Evolutionary conservation across 2,797 vertebrate genomes (phyloP), one percentile per base, ranked within the genome.

Genomic region (Arctocebus calabarensis): DNA sequence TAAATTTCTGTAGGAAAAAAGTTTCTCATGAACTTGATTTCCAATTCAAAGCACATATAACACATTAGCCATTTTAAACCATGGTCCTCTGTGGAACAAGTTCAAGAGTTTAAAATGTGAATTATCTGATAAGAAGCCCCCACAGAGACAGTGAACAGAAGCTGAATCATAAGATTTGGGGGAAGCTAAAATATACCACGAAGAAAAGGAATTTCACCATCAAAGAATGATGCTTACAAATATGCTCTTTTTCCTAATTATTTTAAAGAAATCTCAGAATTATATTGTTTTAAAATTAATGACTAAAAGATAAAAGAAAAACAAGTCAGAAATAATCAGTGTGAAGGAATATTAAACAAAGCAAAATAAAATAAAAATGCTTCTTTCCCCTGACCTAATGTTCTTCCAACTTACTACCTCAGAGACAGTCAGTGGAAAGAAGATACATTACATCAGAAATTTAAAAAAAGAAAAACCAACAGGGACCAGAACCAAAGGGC

Each of bases 191-290:
- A 57, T 2, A 59, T 7, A 43, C 12, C 3, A 37, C 9, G 14
- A 57, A 64, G 5, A 66, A 37, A 62, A 88, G 7, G 52, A 84
- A 59, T 20, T 73, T 61, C 1, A 25, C 7, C 11, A 74, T 12
- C 17, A 61, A 27, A 43, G 8, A 32, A 87, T 0, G 3, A 19
- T 10, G 7, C 12, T 19, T 7, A 43, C 19, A 84, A 61, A 55
- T 0, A 45, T 17, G 12, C 4, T 4, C 25, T 75, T 70, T 23
- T 70, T 81, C 66, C 32, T 75, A 73, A 68, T 14, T 34, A 40
- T 95, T 94, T 79, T 57, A 70, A 1, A 85, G 57, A 74, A 96
- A 85, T 43, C 27, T 70, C 66, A 88, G 62, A 71, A 74, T 73
- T 59, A 11, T 57, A 45, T 48, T 77, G 37, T 37, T 86, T 79